Evolutionary conservation across 37 sponge, comb jelly and placozoan species (phyloP).

Genomic region (Sycon ciliatum): DNA sequence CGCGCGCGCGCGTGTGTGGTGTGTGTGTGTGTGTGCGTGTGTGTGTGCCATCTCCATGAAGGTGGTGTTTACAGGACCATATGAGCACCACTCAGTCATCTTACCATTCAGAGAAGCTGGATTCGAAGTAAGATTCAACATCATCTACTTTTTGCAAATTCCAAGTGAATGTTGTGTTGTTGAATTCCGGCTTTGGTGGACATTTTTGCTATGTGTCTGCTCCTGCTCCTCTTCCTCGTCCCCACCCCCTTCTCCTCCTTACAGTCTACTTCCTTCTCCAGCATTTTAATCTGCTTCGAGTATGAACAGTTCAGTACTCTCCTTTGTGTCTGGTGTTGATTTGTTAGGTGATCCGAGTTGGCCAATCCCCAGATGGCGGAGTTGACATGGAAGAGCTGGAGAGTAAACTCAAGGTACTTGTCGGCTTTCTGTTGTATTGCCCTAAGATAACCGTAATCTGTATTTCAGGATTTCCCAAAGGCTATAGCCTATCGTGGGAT

Average conservation of each 20-base stretch:
- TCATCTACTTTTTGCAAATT: background rate
- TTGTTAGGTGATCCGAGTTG: slow-evolving; percentile 45
- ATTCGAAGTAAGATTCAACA: slow-evolving; percentile 37
- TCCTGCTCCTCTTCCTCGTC: no score
- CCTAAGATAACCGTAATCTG: background rate
- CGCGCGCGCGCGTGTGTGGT: no score
- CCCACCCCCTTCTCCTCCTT: no score
- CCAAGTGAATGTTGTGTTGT: background rate
- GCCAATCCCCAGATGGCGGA: slow-evolving; percentile 24
- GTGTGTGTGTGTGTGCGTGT: no score
- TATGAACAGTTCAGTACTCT: no score
- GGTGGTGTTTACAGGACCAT: slow-evolving; percentile 74
- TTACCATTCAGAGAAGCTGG: slow-evolving; percentile 77
- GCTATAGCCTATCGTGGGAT: no score
- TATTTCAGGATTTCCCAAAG: no score
- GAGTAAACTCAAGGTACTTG: slow-evolving; percentile 38
- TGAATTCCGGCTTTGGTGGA: background rate
- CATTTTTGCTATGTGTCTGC: no score
- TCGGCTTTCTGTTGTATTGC: background rate
- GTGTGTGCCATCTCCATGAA: background rate
- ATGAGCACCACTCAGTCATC: slow-evolving; percentile 80
- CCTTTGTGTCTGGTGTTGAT: no score
- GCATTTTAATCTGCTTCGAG: no score
- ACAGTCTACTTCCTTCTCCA: no score
- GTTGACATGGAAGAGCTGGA: slow-evolving; percentile 47